phyloP scores from a whole-genome alignment of 2,113 vertebrate species.

The Choloepus hoffmanni region DNA sequence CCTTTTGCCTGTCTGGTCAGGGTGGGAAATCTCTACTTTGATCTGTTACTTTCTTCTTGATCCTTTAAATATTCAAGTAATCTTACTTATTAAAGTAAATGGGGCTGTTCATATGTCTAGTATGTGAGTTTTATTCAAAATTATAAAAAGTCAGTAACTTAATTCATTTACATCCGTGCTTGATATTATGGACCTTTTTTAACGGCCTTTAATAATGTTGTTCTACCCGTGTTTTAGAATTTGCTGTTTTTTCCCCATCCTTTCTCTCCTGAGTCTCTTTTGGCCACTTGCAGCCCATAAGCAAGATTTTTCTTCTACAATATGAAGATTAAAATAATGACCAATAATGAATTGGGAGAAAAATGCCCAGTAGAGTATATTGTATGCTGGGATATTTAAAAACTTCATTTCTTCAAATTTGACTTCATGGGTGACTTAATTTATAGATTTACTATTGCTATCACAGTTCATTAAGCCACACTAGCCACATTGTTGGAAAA shows the following conservation, averaged over 20 bases:
- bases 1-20: background rate
- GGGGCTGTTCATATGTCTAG: background rate
- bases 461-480: background rate
- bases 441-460: background rate
- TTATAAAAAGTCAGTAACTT: constrained; percentile 15
- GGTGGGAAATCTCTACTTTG: constrained; percentile 28
- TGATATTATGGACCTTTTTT: constrained; percentile 11
- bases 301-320: background rate
- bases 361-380: background rate
- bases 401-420: constrained; percentile 36
- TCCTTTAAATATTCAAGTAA: constrained; percentile 52
- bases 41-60: constrained; percentile 41
- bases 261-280: constrained; percentile 21
- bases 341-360: background rate
- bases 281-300: background rate
- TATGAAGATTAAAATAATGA: constrained; percentile 40
- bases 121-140: constrained; percentile 55
- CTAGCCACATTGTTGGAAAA: background rate
- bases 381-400: constrained; percentile 13
- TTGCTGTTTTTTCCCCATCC: background rate
- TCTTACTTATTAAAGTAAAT: constrained; percentile 42
- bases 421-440: background rate
- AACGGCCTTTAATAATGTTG: background rate
- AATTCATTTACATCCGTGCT: constrained; percentile 37
- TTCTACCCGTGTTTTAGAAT: background rate